Evolutionary conservation across 30 jellyfish, hydroid and myxozoan genomes (phyloP).

Genomic region (Cassiopea xamachana): DNA sequence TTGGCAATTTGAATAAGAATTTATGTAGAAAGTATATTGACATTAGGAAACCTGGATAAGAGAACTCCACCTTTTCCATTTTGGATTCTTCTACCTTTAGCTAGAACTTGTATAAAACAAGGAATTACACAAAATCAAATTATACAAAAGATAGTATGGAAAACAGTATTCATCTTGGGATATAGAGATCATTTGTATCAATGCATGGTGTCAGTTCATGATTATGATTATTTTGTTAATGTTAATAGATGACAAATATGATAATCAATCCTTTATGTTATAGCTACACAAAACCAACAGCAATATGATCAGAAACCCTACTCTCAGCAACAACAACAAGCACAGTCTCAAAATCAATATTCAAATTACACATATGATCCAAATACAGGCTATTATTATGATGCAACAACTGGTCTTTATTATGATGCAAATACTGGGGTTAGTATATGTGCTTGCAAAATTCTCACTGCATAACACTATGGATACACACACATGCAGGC

Average conservation of each 20-base stretch:
- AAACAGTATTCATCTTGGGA: no score
- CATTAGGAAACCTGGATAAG: no score
- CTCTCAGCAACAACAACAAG: constrained; percentile 32
- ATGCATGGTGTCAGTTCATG: no score
- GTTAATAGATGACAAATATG: neutral
- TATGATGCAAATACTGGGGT: constrained; percentile 97
- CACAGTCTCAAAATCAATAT: constrained; percentile 37
- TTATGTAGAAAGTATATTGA: no score
- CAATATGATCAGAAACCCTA: constrained; percentile 17
- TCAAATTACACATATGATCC: constrained; percentile 77
- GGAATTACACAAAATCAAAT: no score
- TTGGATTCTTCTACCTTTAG: no score
- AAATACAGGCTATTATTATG: constrained; percentile 92
- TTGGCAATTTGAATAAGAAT: no score
- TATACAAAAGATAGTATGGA: no score
- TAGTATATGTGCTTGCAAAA: neutral
- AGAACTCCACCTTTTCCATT: no score
- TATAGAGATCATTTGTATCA: no score
- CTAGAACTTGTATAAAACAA: no score
- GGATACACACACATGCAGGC: neutral
- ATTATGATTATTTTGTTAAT: no score
- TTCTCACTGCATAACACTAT: neutral
- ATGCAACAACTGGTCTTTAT: constrained; percentile 83
- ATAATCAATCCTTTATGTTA: neutral
- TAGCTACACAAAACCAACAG: constrained; percentile 28